phyloP scores from a whole-genome alignment of 2,113 vertebrate species.

The Tragelaphus imberbis region DNA sequence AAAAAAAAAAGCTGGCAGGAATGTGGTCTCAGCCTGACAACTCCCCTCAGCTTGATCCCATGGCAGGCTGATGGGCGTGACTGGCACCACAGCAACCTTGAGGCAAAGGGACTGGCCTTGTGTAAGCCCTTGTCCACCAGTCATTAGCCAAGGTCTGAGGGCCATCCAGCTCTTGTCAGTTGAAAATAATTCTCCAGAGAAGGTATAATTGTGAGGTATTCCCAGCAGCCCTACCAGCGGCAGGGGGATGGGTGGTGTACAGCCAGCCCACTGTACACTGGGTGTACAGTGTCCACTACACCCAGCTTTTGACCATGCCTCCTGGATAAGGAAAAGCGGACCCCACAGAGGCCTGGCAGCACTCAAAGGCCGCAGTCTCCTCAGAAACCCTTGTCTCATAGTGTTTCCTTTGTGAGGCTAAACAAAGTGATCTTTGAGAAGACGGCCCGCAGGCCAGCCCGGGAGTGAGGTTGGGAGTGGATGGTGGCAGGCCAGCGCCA shows the following conservation, averaged over 20 bases:
- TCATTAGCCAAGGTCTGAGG: not conserved
- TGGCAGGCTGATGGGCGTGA: fast-evolving
- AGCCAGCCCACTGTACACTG: no score
- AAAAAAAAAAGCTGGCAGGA: not conserved
- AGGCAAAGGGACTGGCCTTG: not conserved
- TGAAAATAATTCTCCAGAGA: not conserved
- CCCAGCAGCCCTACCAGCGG: not conserved
- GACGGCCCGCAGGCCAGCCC: not conserved
- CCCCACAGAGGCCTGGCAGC: not conserved
- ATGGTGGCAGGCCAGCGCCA: not conserved
- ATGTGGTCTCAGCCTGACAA: not conserved
- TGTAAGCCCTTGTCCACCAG: not conserved
- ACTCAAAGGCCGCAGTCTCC: not conserved
- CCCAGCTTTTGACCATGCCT: not conserved
- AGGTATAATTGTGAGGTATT: not conserved
- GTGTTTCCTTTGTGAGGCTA: constrained; percentile 47
- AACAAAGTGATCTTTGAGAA: constrained; percentile 62
- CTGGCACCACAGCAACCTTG: not conserved
- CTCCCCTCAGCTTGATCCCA: not conserved
- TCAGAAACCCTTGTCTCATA: constrained; percentile 22
- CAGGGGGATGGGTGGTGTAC: no score
- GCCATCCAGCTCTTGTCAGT: not conserved
- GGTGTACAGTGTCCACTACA: not conserved
- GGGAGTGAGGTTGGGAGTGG: not conserved
- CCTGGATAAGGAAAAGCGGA: not conserved